Percentiles rank a stretch among this genome's conserved stretches.
These are phyloP conservation scores for Octonoba sinensis DNA, from an alignment of 2,888 invertebrate species.

Conservation along the genomic window DNA sequence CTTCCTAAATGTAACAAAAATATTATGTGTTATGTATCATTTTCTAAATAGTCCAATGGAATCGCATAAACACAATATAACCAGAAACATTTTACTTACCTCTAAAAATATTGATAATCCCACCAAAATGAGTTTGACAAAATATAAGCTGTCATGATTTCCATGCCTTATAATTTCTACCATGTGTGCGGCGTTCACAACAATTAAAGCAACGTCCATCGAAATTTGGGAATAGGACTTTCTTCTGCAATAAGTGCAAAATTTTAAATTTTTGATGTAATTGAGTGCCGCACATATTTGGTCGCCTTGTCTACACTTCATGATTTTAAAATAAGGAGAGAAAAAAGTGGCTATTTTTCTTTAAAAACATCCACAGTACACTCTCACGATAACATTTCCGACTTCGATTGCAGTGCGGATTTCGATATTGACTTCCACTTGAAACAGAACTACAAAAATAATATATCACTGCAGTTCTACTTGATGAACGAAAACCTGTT, in stretches of 20 bases:
- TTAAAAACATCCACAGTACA: background rate
- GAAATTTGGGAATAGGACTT: constrained; percentile 44
- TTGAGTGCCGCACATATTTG: constrained; percentile 27
- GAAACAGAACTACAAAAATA: too few species aligned
- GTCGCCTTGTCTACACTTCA: constrained; percentile 27
- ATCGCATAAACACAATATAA: too few species aligned
- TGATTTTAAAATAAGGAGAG: background rate
- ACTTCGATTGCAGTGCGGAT: too few species aligned
- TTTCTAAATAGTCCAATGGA: too few species aligned
- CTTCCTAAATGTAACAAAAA: too few species aligned
- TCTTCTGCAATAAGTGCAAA: constrained; percentile 38
- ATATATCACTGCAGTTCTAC: too few species aligned
- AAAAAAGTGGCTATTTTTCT: background rate
- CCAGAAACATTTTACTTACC: constrained; percentile 22
- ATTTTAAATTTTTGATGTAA: constrained; percentile 37
- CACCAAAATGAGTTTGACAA: constrained; percentile 25
- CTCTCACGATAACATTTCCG: too few species aligned
- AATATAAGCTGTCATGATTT: constrained; percentile 30
- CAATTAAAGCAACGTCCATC: constrained; percentile 45
- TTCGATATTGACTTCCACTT: too few species aligned
- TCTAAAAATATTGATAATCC: constrained; percentile 40
- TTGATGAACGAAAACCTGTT: too few species aligned
- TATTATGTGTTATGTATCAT: too few species aligned
- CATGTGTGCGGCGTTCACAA: constrained; percentile 44
- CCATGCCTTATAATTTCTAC: constrained; percentile 9